Conservation (phyloP, 2,797 vertebrate genomes). For the Gorsachius magnificus region DNA sequence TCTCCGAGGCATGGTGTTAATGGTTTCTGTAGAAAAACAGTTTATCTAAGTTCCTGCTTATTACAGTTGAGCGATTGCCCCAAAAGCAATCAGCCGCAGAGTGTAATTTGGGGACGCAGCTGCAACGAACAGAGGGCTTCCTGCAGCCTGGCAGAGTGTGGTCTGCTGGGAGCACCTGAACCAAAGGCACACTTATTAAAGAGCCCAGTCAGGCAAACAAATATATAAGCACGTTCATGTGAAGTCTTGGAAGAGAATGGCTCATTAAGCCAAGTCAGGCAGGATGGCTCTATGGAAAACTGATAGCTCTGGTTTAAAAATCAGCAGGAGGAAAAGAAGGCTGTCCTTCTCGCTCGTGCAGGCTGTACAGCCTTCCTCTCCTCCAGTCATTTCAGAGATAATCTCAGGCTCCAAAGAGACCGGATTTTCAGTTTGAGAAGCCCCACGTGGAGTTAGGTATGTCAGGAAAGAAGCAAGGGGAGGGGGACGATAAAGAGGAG, state of each 20-base stretch:
- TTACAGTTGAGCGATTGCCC: neutral
- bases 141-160: neutral
- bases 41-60: neutral
- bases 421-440: neutral
- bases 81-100: neutral
- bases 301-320: slow-evolving; percentile 1
- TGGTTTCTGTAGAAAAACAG: neutral
- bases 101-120: neutral
- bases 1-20: neutral
- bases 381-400: neutral
- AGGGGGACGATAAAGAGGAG: neutral
- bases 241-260: neutral
- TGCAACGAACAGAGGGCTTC: neutral
- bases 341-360: neutral
- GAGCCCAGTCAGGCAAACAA: slow-evolving; percentile 1
- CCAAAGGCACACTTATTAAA: neutral
- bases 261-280: slow-evolving; percentile 9
- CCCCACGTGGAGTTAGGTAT: neutral
- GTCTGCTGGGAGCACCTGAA: slow-evolving; percentile 35
- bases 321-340: neutral
- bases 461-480: neutral
- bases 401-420: neutral
- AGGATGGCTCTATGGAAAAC: neutral
- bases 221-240: neutral
- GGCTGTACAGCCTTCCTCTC: neutral